Conservation (phyloP, 2,888 invertebrate species). For the Proisotoma minuta region DNA sequence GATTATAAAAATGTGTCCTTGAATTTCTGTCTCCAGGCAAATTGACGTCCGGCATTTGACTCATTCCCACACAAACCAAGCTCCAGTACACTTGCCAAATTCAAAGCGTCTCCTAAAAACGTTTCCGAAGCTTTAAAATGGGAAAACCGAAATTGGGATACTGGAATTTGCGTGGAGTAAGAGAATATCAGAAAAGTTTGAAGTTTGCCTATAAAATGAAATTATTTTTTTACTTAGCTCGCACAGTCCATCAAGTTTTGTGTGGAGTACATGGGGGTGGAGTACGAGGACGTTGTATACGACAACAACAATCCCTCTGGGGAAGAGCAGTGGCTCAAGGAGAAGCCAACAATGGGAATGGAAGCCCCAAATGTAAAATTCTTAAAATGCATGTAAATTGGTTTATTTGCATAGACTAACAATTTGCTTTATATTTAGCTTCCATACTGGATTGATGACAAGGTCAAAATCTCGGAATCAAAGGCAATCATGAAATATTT, state of each 20-base stretch:
- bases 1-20: no score
- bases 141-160: neutral
- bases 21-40: no score
- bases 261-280: neutral
- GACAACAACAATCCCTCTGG: neutral
- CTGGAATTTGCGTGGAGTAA: neutral
- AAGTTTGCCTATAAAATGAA: no score
- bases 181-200: no score
- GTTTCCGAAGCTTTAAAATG: neutral
- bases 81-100: no score
- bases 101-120: no score
- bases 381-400: no score
- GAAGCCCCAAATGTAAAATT: neutral
- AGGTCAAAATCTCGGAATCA: neutral
- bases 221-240: no score
- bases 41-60: no score
- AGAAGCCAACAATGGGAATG: neutral
- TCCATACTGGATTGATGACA: neutral
- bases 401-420: neutral
- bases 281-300: neutral
- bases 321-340: neutral
- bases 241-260: neutral
- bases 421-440: neutral
- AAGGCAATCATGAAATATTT: neutral
- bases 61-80: no score